phyloP scores from a whole-genome alignment of 2,113 vertebrate species.

The Hypomesus transpacificus region DNA sequence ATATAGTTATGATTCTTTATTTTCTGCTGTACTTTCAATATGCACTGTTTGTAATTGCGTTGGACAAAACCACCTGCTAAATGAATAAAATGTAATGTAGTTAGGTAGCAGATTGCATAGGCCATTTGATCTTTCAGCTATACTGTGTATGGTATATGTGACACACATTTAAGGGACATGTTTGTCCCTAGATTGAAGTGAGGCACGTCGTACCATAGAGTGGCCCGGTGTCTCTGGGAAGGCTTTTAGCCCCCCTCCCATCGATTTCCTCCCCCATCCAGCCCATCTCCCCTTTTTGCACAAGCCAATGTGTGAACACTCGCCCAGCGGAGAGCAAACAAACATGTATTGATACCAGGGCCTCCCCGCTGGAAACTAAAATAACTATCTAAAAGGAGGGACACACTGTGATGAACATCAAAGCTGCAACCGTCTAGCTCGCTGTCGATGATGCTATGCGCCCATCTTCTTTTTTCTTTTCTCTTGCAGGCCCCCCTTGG shows the following conservation, averaged over 20 bases:
- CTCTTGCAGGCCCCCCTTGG: background rate
- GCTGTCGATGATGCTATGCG: background rate
- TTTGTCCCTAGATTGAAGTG: conserved; percentile 31
- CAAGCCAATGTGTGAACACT: conserved; percentile 47
- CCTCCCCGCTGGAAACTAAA: conserved; percentile 8
- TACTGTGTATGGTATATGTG: background rate
- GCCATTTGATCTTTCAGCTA: too few species aligned
- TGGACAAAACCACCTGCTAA: too few species aligned
- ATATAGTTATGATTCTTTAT: too few species aligned
- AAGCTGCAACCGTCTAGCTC: background rate
- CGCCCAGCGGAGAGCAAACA: conserved; percentile 40
- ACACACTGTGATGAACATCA: background rate
- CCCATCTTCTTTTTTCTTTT: background rate
- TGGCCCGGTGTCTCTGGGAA: conserved; percentile 11
- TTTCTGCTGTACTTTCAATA: too few species aligned
- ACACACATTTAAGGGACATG: background rate
- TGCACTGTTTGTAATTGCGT: too few species aligned
- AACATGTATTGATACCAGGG: conserved; percentile 40
- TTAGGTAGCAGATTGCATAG: too few species aligned
- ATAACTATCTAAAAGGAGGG: background rate
- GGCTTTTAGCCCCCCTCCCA: conserved; percentile 50
- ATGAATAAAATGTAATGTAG: too few species aligned
- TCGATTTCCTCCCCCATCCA: background rate
- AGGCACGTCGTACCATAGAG: conserved; percentile 12
- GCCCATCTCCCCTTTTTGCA: conserved; percentile 53